Base-by-base conservation (phyloP, 2,888 invertebrate species). In the Epistrophe grossulariae region DNA sequence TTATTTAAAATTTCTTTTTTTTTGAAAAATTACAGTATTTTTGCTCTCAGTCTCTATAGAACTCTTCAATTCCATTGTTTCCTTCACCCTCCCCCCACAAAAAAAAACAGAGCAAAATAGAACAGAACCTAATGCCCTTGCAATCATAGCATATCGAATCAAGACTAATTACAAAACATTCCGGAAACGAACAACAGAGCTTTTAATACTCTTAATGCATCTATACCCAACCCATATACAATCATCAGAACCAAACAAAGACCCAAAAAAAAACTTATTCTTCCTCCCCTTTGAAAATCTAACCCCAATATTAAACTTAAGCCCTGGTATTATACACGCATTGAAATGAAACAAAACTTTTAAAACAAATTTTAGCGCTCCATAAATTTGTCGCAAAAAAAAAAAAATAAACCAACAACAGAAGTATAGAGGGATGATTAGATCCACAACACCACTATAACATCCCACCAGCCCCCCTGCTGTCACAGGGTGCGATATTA, bases 351-450 rank as follows among this genome's bases (percentile, higher is more conserved):
- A 64, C 40, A 50, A 68, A 79, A 59, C 43, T 82, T 87, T 68
- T 38, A 50, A 57, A 87, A 64, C 79, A 79, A 79, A 87, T 87
- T 87, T 79, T 76, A 83, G 73, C 68, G 83, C 83, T 82, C 79
- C 83, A 87, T 87, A 79, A 87, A 87, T 87, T 87, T 79, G 57
- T 59, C 50, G 13, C 50, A 66, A 24, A 19, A n/a, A 64, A 17
- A 19, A 17, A 17, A 24, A 48, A n/a, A 10, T n/a, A 17, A 7
- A 50, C 35, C 15, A 55, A 52, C 50, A 48, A 17, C 48, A 10
- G 48, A 48, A 66, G 35, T 15, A 52, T 1, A 45, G 28, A 66
- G 31, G 48, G 62, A 38, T 70, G 70, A 70, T 70, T 70, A 19
- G n/a, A 79, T 52, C 50, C n/a, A 60, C 55, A 48, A 68, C 73